phyloP scores from a whole-genome alignment of 2,797 vertebrate genomes.

The Pseudopleuronectes americanus region DNA sequence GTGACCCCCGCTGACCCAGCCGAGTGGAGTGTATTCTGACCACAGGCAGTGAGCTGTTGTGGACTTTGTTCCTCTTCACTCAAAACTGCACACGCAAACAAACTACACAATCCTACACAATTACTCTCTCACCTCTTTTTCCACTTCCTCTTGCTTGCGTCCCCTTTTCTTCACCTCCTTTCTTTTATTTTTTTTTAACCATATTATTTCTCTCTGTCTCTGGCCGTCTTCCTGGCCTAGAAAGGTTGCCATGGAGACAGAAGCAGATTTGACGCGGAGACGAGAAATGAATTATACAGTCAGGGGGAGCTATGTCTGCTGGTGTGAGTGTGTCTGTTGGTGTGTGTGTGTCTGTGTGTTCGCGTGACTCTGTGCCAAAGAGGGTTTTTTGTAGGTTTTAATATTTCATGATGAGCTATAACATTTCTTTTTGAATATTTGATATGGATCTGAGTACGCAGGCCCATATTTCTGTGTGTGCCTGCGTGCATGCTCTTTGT shows the following conservation, averaged over 20 bases:
- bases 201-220: slow-evolving; percentile 55
- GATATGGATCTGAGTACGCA: slow-evolving; percentile 26
- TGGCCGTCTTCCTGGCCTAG: slow-evolving; percentile 75
- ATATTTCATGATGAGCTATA: slow-evolving; percentile 68
- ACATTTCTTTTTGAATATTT: slow-evolving; percentile 67
- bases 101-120: slow-evolving; percentile 10
- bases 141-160: slow-evolving; percentile 1
- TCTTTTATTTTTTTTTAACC: neutral
- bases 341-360: slow-evolving; percentile 23
- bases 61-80: slow-evolving; percentile 4
- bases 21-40: slow-evolving; percentile 10
- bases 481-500: slow-evolving; percentile 18
- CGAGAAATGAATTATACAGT: slow-evolving; percentile 81
- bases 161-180: slow-evolving; percentile 26
- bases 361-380: slow-evolving; percentile 47
- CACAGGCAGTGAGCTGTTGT: slow-evolving; percentile 12
- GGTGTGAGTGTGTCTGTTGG: slow-evolving; percentile 23
- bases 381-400: slow-evolving; percentile 59
- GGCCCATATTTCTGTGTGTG: neutral
- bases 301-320: slow-evolving; percentile 37
- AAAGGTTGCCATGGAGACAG: slow-evolving; percentile 85
- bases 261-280: slow-evolving; percentile 82
- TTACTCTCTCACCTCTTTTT: neutral
- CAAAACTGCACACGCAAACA: slow-evolving; percentile 2
- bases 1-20: slow-evolving; percentile 19